Conservation (phyloP, 2,888 invertebrate genomes). For the Euphydryas editha region DNA sequence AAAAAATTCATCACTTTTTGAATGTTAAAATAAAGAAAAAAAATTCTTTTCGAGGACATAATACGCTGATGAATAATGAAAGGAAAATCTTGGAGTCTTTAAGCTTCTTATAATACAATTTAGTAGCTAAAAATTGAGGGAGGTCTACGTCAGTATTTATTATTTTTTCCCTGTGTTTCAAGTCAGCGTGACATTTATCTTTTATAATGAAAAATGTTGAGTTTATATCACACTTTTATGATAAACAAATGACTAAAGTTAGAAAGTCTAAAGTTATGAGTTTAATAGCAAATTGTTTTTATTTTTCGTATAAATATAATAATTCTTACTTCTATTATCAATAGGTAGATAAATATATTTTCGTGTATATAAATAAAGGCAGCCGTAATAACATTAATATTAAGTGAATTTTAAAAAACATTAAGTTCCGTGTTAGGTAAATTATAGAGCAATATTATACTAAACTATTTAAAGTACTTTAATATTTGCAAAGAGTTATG, state of each 20-base stretch:
- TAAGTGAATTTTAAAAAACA: no score
- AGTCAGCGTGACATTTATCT: constrained; percentile 18
- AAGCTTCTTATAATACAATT: constrained; percentile 15
- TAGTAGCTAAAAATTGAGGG: constrained; percentile 11
- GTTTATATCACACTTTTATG: constrained; percentile 9
- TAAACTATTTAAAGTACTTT: no score
- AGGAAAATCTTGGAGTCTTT: constrained; percentile 1
- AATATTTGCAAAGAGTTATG: no score
- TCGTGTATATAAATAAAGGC: no score
- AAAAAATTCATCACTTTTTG: not conserved
- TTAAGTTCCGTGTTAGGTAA: no score
- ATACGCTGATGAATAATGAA: constrained; percentile 1
- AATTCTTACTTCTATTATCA: not conserved
- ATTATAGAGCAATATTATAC: no score
- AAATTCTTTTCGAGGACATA: not conserved
- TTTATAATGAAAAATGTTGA: constrained; percentile 13
- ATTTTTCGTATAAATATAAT: not conserved
- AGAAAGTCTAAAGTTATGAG: not conserved
- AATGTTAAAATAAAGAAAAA: not conserved
- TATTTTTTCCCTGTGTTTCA: constrained; percentile 17
- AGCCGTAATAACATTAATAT: no score
- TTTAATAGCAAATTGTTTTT: not conserved
- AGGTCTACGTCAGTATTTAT: constrained; percentile 16
- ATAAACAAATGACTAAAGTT: not conserved
- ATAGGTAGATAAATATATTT: no score